Evolutionary conservation across 2,113 vertebrate genomes (phyloP).

Genomic region (Amazona vittata): DNA sequence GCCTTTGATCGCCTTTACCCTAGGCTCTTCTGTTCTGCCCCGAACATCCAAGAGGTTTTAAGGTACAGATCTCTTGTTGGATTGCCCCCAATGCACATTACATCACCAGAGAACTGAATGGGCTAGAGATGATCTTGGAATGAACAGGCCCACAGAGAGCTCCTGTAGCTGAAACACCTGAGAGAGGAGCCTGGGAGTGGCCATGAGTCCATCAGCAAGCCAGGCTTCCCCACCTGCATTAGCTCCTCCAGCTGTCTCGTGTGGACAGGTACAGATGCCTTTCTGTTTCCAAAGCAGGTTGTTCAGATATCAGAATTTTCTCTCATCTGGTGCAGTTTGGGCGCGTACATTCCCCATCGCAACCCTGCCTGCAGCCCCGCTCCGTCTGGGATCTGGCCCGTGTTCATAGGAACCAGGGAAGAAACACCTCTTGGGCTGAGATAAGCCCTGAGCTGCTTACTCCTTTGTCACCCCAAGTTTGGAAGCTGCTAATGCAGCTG

Average conservation of each 20-base stretch:
- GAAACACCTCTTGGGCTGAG: neutral
- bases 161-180: neutral
- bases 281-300: neutral
- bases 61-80: neutral
- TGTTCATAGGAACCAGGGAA: fast-evolving
- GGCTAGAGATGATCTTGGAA: neutral
- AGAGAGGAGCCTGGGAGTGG: neutral
- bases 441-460: neutral
- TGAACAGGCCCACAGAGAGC: neutral
- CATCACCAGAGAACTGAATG: neutral
- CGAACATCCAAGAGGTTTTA: neutral
- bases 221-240: neutral
- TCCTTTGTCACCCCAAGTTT: neutral
- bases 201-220: neutral
- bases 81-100: neutral
- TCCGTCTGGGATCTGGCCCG: neutral
- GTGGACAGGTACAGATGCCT: neutral
- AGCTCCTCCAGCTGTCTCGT: neutral
- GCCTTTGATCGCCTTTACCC: neutral
- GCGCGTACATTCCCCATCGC: fast-evolving
- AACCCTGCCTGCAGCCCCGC: neutral
- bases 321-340: neutral
- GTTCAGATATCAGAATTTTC: neutral
- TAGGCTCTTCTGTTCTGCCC: neutral
- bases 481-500: neutral